These are phyloP conservation scores for Spilogale gracilis DNA, from an alignment of 2,113 vertebrate genomes.

Conservation along the genomic window DNA sequence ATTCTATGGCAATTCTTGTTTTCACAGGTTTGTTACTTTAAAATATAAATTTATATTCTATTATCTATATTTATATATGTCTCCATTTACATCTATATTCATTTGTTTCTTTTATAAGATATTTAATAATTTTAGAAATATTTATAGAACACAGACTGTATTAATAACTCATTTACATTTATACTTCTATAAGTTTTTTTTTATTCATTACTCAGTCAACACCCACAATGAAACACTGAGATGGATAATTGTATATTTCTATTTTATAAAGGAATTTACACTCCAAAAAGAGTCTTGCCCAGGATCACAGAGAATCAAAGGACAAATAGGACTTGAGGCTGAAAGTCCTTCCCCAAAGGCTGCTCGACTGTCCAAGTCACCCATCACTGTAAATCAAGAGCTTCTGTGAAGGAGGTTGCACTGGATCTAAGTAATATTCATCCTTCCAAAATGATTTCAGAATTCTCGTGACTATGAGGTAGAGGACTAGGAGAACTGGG, in stretches of 20 bases:
- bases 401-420: not conserved
- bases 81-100: no score
- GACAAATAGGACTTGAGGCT: not conserved
- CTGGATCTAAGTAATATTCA: not conserved
- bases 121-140: conserved; percentile 29
- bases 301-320: not conserved
- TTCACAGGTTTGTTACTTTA: not conserved
- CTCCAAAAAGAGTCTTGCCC: not conserved
- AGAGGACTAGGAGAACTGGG: not conserved
- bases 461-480: not conserved
- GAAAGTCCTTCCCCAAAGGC: not conserved
- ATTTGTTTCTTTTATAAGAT: no score
- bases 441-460: not conserved
- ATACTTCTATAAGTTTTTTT: not conserved
- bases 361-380: not conserved
- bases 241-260: not conserved
- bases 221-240: not conserved
- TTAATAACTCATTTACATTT: not conserved
- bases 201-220: not conserved
- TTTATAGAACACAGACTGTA: not conserved
- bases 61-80: no score
- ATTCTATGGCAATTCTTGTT: not conserved
- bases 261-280: not conserved
- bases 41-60: not conserved
- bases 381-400: not conserved